Evolutionary conservation across 1,140 invertebrate genomes (phyloP).

Genomic region (Drosophila athabasca): DNA sequence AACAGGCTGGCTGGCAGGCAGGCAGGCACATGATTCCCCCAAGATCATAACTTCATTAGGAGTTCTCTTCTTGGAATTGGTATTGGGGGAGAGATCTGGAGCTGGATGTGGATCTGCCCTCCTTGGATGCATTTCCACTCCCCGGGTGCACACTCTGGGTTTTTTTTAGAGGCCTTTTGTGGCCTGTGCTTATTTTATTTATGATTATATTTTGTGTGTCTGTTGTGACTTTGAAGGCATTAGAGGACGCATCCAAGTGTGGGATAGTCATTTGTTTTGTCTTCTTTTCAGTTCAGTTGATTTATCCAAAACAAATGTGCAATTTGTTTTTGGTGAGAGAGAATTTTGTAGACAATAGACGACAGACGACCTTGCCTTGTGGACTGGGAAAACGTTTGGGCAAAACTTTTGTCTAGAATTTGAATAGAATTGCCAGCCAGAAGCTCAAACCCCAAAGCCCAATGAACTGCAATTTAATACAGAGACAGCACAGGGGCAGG

Average conservation of each 20-base stretch:
- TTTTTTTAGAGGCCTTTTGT: conserved; percentile 9
- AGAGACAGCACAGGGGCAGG: too few species aligned
- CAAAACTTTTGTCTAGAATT: conserved; percentile 26
- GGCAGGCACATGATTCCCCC: not conserved
- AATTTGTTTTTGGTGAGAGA: conserved; percentile 36
- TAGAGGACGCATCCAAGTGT: conserved; percentile 26
- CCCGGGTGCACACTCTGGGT: not conserved
- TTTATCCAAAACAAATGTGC: conserved; percentile 68
- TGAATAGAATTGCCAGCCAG: conserved; percentile 23
- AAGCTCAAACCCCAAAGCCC: not conserved
- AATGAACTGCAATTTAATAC: conserved; percentile 21
- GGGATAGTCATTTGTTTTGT: conserved; percentile 26
- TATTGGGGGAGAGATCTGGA: conserved; percentile 11
- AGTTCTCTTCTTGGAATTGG: conserved; percentile 41
- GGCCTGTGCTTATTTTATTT: conserved; percentile 27
- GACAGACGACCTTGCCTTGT: conserved; percentile 51
- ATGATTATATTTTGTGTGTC: conserved; percentile 35
- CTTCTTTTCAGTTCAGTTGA: conserved; percentile 54
- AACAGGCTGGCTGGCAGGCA: conserved; percentile 2
- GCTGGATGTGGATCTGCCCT: not conserved
- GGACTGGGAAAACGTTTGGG: conserved; percentile 22
- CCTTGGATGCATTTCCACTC: conserved; percentile 16
- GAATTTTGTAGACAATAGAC: conserved; percentile 1
- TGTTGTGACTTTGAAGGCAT: conserved; percentile 45
- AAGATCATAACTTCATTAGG: conserved; percentile 67